Evolutionary conservation across 2,113 vertebrate species (phyloP).

Genomic region (Neodon shergylaensis): DNA sequence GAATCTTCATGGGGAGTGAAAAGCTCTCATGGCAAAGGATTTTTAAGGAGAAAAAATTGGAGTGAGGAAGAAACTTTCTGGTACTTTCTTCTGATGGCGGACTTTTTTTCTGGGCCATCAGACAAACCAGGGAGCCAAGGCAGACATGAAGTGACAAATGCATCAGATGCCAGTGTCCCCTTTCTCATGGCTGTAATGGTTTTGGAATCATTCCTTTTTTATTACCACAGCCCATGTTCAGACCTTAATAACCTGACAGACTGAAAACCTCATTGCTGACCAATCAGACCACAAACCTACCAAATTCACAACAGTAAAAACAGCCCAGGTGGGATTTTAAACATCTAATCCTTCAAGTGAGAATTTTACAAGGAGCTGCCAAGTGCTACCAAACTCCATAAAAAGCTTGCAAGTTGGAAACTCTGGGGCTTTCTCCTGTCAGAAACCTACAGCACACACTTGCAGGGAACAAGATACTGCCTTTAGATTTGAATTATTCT

Average conservation of each 20-base stretch:
- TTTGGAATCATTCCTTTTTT: slow-evolving; percentile 64
- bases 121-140: slow-evolving; percentile 20
- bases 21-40: slow-evolving; percentile 2
- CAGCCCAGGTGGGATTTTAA: neutral
- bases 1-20: slow-evolving; percentile 49
- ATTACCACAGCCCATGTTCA: neutral
- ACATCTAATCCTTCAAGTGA: slow-evolving; percentile 32
- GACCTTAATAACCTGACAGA: slow-evolving; percentile 31
- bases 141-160: neutral
- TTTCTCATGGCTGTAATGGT: slow-evolving; percentile 37
- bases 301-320: slow-evolving; percentile 18
- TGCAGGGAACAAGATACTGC: neutral
- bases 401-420: slow-evolving; percentile 45
- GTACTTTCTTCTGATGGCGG: slow-evolving; percentile 38
- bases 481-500: neutral
- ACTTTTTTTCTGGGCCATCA: neutral
- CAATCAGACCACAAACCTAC: neutral
- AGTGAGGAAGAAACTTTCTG: slow-evolving; percentile 38
- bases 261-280: slow-evolving; percentile 32
- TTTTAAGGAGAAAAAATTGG: neutral
- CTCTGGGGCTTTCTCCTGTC: neutral
- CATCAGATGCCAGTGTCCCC: slow-evolving; percentile 35
- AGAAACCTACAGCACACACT: neutral
- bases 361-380: slow-evolving; percentile 66
- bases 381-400: slow-evolving; percentile 45